Percentiles rank a stretch among this genome's conserved stretches.
Conservation (phyloP, 2,888 invertebrate genomes). For the Lochmaea capreae region DNA sequence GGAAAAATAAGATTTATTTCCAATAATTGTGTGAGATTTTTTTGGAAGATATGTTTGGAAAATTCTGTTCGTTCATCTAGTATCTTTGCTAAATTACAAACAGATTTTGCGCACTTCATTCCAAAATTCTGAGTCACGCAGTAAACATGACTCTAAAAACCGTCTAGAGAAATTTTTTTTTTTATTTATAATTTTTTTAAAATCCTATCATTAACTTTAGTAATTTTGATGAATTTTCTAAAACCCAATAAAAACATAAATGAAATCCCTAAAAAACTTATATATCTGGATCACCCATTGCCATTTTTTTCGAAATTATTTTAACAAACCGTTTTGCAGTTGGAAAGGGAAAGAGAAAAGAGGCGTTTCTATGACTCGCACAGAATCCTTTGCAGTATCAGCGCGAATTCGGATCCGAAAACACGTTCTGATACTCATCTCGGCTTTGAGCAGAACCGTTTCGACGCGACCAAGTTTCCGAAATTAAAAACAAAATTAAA, state of each 20-base stretch:
- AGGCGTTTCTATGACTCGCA: slow-evolving; percentile 48
- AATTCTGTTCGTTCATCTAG: too few species aligned
- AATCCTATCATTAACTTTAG: neutral
- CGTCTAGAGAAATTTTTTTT: too few species aligned
- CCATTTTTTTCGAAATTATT: slow-evolving; percentile 4
- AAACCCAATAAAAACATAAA: neutral
- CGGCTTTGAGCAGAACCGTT: slow-evolving; percentile 4
- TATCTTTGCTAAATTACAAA: neutral
- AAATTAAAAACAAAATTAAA: slow-evolving; percentile 15
- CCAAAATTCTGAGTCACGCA: neutral
- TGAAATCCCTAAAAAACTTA: neutral
- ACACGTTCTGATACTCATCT: slow-evolving; percentile 42
- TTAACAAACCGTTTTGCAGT: slow-evolving; percentile 12
- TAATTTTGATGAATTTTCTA: neutral
- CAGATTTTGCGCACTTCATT: slow-evolving; percentile 24
- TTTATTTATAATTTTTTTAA: too few species aligned
- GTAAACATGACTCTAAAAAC: neutral
- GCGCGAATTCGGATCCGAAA: slow-evolving; percentile 56
- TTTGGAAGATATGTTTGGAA: too few species aligned
- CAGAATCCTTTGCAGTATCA: slow-evolving; percentile 63
- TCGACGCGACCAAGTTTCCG: slow-evolving; percentile 3
- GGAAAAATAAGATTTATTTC: too few species aligned
- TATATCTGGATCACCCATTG: neutral
- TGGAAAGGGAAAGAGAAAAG: slow-evolving; percentile 30
- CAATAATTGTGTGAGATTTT: too few species aligned